Evolutionary conservation across 2,888 invertebrate species (phyloP).

Genomic region (Schrankia costaestrigalis): DNA sequence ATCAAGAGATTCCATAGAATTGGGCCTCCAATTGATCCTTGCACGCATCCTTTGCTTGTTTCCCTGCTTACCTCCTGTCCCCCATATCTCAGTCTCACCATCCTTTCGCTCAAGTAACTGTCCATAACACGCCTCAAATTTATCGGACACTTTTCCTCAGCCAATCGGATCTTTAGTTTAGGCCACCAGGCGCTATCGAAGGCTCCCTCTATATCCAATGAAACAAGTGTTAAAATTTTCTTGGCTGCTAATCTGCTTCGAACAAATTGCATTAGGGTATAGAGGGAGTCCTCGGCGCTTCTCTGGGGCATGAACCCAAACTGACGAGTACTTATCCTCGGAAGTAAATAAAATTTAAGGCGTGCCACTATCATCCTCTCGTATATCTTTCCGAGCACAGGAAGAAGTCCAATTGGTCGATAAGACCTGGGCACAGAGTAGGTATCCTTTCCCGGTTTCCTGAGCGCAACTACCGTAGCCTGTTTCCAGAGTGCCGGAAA

Average conservation of each 20-base stretch:
- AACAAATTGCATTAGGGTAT: background rate
- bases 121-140: background rate
- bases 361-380: background rate
- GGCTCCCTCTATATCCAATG: constrained; percentile 1
- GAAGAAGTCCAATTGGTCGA: background rate
- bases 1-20: background rate
- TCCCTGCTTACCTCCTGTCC: background rate
- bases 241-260: background rate
- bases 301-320: constrained; percentile 6
- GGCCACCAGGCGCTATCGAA: background rate
- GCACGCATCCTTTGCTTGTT: background rate
- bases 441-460: background rate
- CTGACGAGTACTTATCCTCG: constrained; percentile 1
- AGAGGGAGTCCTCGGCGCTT: constrained; percentile 5
- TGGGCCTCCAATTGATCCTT: background rate
- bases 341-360: background rate
- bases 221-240: background rate
- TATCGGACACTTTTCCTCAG: background rate
- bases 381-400: constrained; percentile 2
- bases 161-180: background rate
- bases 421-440: background rate
- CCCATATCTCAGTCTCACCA: background rate
- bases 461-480: background rate
- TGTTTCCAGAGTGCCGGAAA: background rate
- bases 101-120: background rate